phyloP scores from a whole-genome alignment of 37 sponge, comb jelly and placozoan species.

The Cliona cf. orientalis region DNA sequence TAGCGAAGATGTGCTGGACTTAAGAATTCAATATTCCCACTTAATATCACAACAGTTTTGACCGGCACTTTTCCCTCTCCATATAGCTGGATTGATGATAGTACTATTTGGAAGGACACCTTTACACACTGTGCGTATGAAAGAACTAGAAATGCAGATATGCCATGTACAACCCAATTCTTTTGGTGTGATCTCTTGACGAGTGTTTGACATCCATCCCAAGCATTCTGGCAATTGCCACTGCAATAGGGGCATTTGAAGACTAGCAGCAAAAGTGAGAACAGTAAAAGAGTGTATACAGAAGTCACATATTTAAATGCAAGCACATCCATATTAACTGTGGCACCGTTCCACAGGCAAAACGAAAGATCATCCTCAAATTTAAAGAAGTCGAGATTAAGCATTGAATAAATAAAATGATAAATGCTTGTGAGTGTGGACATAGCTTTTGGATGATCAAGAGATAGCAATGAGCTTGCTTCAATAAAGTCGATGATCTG shows the following conservation, averaged over 20 bases:
- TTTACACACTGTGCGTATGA: constrained; percentile 38
- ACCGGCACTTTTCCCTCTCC: not conserved
- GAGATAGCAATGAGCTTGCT: not conserved
- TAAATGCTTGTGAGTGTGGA: not conserved
- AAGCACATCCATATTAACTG: constrained; percentile 30
- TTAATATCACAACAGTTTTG: constrained; percentile 25
- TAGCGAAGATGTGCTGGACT: constrained; percentile 22
- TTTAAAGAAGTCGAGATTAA: constrained; percentile 44
- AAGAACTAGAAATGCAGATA: constrained; percentile 32
- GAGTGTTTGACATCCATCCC: not conserved
- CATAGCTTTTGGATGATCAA: not conserved
- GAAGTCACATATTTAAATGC: constrained; percentile 50
- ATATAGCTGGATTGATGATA: not conserved
- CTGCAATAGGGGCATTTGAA: not conserved
- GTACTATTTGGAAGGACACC: constrained; percentile 44
- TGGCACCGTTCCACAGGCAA: constrained; percentile 32
- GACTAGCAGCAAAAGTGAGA: not conserved
- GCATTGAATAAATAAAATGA: constrained; percentile 25
- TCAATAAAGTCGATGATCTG: constrained; percentile 38
- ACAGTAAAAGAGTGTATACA: constrained; percentile 11
- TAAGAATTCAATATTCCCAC: constrained; percentile 18
- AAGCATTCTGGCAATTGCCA: not conserved
- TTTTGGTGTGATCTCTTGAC: not conserved
- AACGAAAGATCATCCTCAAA: constrained; percentile 35
- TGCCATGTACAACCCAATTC: constrained; percentile 7